Base-by-base conservation (phyloP, 2,113 vertebrate genomes). In the Gobio gobio region DNA sequence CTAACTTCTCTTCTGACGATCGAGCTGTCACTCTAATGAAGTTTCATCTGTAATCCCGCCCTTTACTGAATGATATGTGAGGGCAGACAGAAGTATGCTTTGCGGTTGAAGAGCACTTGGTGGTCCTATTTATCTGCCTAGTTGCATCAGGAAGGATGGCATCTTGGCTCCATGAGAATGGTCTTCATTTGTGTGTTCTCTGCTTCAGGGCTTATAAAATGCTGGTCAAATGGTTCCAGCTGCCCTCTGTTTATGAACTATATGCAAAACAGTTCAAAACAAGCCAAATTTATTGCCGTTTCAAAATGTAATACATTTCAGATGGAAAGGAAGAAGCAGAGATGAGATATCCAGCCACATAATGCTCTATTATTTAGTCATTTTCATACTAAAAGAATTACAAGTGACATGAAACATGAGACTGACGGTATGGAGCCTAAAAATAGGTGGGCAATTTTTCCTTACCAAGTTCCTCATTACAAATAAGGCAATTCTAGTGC, bases 1-100 rank as follows among this genome's bases (percentile, higher is more conserved):
- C 26, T 20, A 70, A 18, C 18, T 86, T 74, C 29, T 78, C 88
- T 88, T 87, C 88, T 87, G 88, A 90, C 33, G 14, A 40, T 88
- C 90, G 85, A 83, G 83, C 89, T 87, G 90, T 87, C 89, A 91
- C 86, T 90, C 90, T 87, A 66, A 85, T 86, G 90, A 88, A 92
- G 85, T 89, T 89, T 77, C 79, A 85, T 82, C 92, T 88, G 84
- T 91, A 92, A 92, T 90, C 92, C 89, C 87, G 61, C 59, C 83
- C 81, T 86, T 86, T 29, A 58, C n/a, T 82, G 85, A 88, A 86
- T 58, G 76, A 92, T 91, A 90, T 87, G 79, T 82, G 83, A 88
- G 77, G 86, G 47, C 81, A 81, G 29, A 58, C 43, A 54, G 26
- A 54, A 54, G 13, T 29, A 77, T 54, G 74, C 47, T 1, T 33